Evolutionary conservation across 2,888 invertebrate species (phyloP).

Genomic region (Apomyelois bistriatella): DNA sequence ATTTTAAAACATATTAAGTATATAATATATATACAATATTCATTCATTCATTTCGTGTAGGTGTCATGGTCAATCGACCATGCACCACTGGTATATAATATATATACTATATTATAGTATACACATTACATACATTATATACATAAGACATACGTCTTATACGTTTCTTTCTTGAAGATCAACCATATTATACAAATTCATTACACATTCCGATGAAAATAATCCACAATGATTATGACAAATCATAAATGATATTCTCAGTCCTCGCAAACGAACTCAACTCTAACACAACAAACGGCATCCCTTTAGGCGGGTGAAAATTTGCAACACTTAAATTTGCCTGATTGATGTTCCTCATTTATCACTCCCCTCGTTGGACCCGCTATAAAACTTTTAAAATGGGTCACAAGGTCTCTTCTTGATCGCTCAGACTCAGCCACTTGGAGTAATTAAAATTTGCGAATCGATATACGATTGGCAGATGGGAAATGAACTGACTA

Average conservation of each 20-base stretch:
- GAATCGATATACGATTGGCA: slow-evolving; percentile 48
- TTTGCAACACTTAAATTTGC: slow-evolving; percentile 75
- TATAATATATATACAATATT: no score
- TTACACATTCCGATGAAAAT: no score
- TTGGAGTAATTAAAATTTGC: slow-evolving; percentile 70
- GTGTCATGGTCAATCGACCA: no score
- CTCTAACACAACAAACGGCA: slow-evolving; percentile 43
- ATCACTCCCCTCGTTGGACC: slow-evolving; percentile 71
- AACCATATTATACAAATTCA: no score
- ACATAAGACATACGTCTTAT: no score
- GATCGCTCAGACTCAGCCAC: slow-evolving; percentile 58
- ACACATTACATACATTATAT: no score
- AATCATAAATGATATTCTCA: neutral
- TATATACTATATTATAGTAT: no score
- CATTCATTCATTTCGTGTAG: no score
- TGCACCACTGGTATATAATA: no score
- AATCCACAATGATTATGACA: slow-evolving; percentile 30
- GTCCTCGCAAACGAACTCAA: slow-evolving; percentile 13
- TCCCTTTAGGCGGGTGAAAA: slow-evolving; percentile 53
- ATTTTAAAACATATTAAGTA: no score
- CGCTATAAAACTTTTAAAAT: slow-evolving; percentile 75
- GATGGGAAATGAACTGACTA: slow-evolving; percentile 14
- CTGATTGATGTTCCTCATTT: slow-evolving; percentile 78
- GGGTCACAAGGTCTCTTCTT: slow-evolving; percentile 71
- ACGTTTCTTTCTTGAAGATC: no score